Conservation (phyloP, 2,797 vertebrate genomes). For the Garrulus glandarius region DNA sequence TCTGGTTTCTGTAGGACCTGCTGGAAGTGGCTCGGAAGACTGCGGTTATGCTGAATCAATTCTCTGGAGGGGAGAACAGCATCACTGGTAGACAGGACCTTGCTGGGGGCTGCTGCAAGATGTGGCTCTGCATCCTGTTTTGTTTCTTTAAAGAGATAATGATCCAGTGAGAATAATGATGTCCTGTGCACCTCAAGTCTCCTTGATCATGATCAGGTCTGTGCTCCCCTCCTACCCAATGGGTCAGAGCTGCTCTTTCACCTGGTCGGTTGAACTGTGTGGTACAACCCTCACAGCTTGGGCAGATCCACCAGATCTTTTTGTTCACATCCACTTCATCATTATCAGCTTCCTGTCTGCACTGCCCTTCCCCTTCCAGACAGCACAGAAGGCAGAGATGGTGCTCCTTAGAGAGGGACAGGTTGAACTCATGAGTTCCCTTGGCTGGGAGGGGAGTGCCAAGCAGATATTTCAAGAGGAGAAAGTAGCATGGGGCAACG, state of each 20-base stretch:
- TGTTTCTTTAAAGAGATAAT: not conserved
- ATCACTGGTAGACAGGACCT: not conserved
- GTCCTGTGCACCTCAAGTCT: not conserved
- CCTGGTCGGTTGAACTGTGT: not conserved
- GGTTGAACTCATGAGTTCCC: not conserved
- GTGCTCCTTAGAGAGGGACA: not conserved
- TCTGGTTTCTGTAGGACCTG: not conserved
- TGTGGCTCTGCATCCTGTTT: not conserved
- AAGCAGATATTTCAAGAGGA: not conserved
- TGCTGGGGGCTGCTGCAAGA: not conserved
- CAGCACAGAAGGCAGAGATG: not conserved
- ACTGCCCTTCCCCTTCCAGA: not conserved
- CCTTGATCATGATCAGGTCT: not conserved
- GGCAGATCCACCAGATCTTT: not conserved
- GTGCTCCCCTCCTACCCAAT: not conserved
- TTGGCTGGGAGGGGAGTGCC: not conserved
- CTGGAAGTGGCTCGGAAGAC: not conserved
- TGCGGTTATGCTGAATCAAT: not conserved
- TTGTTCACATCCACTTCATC: not conserved
- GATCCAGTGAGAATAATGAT: not conserved
- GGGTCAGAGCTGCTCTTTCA: not conserved
- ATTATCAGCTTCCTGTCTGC: not conserved
- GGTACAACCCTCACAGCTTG: not conserved
- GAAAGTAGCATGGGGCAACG: rapidly evolving
- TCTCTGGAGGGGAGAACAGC: not conserved